Evolutionary conservation across 2,888 invertebrate genomes (phyloP), one percentile per base, ranked within the genome.

Genomic region (Cyrtodaria siliqua): DNA sequence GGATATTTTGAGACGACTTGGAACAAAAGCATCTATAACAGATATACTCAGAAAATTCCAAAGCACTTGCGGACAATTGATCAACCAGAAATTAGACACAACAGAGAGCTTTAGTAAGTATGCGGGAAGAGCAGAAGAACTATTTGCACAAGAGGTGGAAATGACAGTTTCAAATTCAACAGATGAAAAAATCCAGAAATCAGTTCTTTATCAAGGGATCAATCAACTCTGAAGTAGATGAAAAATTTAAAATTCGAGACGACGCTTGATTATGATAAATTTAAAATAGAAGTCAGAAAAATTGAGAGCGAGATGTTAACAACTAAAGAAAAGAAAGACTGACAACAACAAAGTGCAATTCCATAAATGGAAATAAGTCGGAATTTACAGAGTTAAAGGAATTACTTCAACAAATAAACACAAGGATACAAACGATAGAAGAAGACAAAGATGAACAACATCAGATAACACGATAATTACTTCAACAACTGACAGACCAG

Each of bases 201-300:
- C n/a, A n/a, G n/a, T n/a, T n/a, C n/a, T n/a, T n/a, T n/a, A n/a
- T n/a, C n/a, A n/a, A n/a, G n/a, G 33, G 12, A 33, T 42, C 38
- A 40, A 42, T 24, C 23, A 6, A 29, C 27, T 16, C 14, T 57
- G 2, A 57, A 24, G n/a, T 40, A 57, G 26, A 38, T 38, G 29
- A 23, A 38, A 23, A 40, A 38, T 14, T 57, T 16, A n/a, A 57
- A 57, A 23, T 57, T 24, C 40, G 57, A 57, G 12, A 57, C 57
- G 14, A 40, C 26, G 12, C 20, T 40, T 20, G 57, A 57, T n/a
- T 57, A 57, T 14, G 57, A 57, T 14, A 23, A 44, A 20, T 44
- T 44, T 44, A 6, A 44, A 16, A 44, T 44, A 44, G 44, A 44
- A 20, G 44, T 44, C 6, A 2, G 38, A 1, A 57, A 57, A n/a